Conservation (phyloP, 2,888 invertebrate species). For the Papilio gigon region DNA sequence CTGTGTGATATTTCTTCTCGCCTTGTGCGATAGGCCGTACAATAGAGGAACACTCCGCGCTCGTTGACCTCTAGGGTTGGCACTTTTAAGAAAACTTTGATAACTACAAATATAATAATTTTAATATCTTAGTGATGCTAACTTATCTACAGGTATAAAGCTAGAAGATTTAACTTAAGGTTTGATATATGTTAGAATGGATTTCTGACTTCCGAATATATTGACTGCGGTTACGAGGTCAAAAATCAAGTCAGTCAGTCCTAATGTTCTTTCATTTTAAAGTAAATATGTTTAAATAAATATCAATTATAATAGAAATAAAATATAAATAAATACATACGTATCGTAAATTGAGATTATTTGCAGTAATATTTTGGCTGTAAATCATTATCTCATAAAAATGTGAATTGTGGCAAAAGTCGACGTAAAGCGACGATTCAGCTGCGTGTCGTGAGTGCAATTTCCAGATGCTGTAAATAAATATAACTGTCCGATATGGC, state of each 20-base stretch:
- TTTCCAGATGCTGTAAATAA: slow-evolving; percentile 69
- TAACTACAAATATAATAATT: not conserved
- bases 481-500: slow-evolving; percentile 70
- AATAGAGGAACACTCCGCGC: slow-evolving; percentile 44
- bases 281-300: too few relatives aligned
- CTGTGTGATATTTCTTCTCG: slow-evolving; percentile 63
- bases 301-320: too few relatives aligned
- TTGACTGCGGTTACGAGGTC: too few relatives aligned
- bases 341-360: too few relatives aligned
- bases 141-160: too few relatives aligned
- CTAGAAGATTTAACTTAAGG: too few relatives aligned
- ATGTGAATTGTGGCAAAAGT: slow-evolving; percentile 28
- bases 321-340: too few relatives aligned
- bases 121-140: too few relatives aligned
- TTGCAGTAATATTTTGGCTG: not conserved
- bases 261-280: too few relatives aligned
- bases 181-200: too few relatives aligned
- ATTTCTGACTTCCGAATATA: too few relatives aligned
- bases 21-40: slow-evolving; percentile 51
- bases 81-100: slow-evolving; percentile 7
- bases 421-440: slow-evolving; percentile 42
- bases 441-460: slow-evolving; percentile 46
- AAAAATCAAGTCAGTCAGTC: too few relatives aligned
- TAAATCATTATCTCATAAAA: slow-evolving; percentile 27
- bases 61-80: slow-evolving; percentile 27